Percentiles rank a stretch among this genome's conserved stretches.
These are phyloP conservation scores for Nomada flava DNA, from an alignment of 2,888 invertebrate species.

Conservation along the genomic window DNA sequence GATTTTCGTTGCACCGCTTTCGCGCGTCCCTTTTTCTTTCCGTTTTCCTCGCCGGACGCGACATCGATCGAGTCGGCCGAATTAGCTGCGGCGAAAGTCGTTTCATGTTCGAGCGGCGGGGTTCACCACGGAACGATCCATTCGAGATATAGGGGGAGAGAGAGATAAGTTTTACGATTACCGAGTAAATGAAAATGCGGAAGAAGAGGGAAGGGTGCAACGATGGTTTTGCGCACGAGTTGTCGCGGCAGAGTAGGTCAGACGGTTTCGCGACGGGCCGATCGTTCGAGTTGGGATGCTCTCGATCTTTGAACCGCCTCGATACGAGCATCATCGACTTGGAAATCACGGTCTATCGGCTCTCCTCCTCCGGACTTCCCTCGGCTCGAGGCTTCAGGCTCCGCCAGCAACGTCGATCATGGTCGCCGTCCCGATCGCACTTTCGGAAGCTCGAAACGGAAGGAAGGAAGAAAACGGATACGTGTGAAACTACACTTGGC, in stretches of 20 bases:
- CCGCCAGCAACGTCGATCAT: not conserved
- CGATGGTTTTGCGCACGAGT: constrained; percentile 23
- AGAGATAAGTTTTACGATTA: not conserved
- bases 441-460: constrained; percentile 1
- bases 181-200: constrained; percentile 8
- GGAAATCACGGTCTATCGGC: too few species aligned
- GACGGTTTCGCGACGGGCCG: constrained; percentile 15
- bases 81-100: not conserved
- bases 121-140: not conserved
- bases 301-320: not conserved
- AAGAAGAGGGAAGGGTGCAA: constrained; percentile 4
- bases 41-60: too few species aligned
- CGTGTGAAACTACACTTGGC: constrained; percentile 19
- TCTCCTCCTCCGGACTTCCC: too few species aligned
- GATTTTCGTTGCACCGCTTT: too few species aligned
- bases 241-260: constrained; percentile 23
- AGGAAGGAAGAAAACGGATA: not conserved
- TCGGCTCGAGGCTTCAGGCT: not conserved
- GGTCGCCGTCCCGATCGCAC: constrained; percentile 4
- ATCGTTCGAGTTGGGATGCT: not conserved
- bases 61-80: too few species aligned
- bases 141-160: not conserved
- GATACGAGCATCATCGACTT: not conserved
- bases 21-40: not conserved
- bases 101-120: not conserved